These are phyloP conservation scores for Leptestheria dahalacensis DNA, from an alignment of 1,140 invertebrate species.

Conservation along the genomic window DNA sequence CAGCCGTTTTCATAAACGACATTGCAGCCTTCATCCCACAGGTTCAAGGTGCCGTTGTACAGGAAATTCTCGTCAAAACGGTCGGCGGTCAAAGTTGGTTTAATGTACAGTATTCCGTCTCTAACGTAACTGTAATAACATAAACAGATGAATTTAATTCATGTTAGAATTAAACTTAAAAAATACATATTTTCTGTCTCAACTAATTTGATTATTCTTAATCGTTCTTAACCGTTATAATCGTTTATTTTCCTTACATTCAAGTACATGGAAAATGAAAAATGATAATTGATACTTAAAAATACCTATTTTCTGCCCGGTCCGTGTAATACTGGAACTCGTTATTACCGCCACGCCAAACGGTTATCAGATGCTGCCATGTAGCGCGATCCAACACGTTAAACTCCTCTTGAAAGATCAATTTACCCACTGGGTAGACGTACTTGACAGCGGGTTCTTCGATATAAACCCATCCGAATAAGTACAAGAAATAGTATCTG, in stretches of 20 bases:
- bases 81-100: slow-evolving; percentile 29
- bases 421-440: background rate
- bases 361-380: slow-evolving; percentile 21
- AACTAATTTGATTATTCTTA: too few relatives aligned
- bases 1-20: background rate
- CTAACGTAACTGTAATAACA: slow-evolving; percentile 19
- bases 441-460: background rate
- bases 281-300: background rate
- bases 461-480: background rate
- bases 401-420: slow-evolving; percentile 18
- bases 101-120: slow-evolving; percentile 30
- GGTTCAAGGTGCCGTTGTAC: slow-evolving; percentile 24
- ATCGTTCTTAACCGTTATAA: too few relatives aligned
- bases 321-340: slow-evolving; percentile 22
- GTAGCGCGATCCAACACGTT: slow-evolving; percentile 15
- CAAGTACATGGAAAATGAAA: too few relatives aligned
- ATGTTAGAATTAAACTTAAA: too few relatives aligned
- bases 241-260: too few relatives aligned
- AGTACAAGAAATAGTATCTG: background rate
- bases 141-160: too few relatives aligned
- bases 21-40: slow-evolving; percentile 18
- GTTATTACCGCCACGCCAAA: slow-evolving; percentile 20
- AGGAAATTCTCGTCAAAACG: slow-evolving; percentile 27
- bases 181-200: too few relatives aligned
- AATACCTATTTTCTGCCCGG: slow-evolving; percentile 19